Evolutionary conservation across 2,888 invertebrate species (phyloP).

Genomic region (Aphidoletes aphidimyza): DNA sequence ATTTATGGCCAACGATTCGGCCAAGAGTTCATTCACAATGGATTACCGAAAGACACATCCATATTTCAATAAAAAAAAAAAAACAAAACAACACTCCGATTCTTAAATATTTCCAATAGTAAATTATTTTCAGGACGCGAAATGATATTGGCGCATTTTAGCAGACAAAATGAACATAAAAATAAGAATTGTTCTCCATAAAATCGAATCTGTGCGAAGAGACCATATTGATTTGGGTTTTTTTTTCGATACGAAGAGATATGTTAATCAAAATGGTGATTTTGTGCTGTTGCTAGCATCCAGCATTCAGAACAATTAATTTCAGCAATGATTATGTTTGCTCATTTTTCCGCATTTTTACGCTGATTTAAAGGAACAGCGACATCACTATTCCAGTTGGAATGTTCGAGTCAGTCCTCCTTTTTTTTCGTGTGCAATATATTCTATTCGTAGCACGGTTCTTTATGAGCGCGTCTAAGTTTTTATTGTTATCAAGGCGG

Average conservation of each 20-base stretch:
- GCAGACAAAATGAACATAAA: neutral
- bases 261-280: neutral
- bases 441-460: neutral
- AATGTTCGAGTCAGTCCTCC: neutral
- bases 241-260: neutral
- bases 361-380: neutral
- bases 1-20: neutral
- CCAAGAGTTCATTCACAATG: neutral
- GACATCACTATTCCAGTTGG: neutral
- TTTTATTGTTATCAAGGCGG: conserved; percentile 26
- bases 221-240: neutral
- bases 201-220: neutral
- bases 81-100: neutral
- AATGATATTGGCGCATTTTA: neutral
- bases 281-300: too few species aligned
- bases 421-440: neutral
- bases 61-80: neutral
- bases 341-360: neutral
- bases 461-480: neutral
- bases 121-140: neutral
- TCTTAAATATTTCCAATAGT: neutral
- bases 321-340: neutral
- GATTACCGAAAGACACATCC: neutral
- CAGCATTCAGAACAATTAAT: neutral
- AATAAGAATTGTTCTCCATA: too few species aligned